Percentiles rank a stretch among this genome's conserved stretches.
Evolutionary conservation across 2,113 vertebrate species (phyloP).

Genomic region (Equus przewalskii): DNA sequence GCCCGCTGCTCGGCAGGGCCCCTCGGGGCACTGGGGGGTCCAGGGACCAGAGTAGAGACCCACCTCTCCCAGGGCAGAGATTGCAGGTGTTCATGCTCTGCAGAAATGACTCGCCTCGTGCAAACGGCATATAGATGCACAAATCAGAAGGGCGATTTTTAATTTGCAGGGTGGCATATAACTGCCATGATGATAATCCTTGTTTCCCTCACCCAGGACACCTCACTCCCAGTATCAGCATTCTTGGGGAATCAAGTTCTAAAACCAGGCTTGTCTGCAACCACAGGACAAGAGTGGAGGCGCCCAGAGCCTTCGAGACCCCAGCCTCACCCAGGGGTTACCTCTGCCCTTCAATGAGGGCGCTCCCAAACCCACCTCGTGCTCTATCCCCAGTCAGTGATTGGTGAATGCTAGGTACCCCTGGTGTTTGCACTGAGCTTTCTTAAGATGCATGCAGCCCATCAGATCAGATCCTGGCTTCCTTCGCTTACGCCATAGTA

Average conservation of each 20-base stretch:
- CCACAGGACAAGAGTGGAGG: not conserved
- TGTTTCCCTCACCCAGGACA: not conserved
- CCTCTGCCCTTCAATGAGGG: not conserved
- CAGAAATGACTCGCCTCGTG: too few relatives aligned
- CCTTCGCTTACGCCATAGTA: too few relatives aligned
- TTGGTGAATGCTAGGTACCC: fast-evolving
- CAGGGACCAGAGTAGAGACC: not conserved
- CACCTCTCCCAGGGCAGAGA: fast-evolving
- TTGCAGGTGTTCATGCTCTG: not conserved
- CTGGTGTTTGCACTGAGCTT: fast-evolving
- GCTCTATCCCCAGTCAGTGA: not conserved
- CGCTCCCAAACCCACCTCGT: fast-evolving
- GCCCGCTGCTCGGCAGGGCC: not conserved
- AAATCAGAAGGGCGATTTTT: fast-evolving
- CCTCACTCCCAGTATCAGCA: too few relatives aligned
- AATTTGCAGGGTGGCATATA: not conserved
- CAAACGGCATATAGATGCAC: fast-evolving
- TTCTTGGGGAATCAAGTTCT: not conserved
- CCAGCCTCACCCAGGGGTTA: fast-evolving
- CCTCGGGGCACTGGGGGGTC: fast-evolving
- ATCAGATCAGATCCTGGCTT: not conserved
- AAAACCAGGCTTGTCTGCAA: not conserved
- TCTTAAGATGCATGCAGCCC: not conserved
- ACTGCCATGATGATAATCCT: fast-evolving
- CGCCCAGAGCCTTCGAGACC: not conserved